A percentile compares a stretch with the other conserved stretches of the same genome.
phyloP scores from a whole-genome alignment of 2,888 invertebrate genomes.

The Parnassius mnemosyne region DNA sequence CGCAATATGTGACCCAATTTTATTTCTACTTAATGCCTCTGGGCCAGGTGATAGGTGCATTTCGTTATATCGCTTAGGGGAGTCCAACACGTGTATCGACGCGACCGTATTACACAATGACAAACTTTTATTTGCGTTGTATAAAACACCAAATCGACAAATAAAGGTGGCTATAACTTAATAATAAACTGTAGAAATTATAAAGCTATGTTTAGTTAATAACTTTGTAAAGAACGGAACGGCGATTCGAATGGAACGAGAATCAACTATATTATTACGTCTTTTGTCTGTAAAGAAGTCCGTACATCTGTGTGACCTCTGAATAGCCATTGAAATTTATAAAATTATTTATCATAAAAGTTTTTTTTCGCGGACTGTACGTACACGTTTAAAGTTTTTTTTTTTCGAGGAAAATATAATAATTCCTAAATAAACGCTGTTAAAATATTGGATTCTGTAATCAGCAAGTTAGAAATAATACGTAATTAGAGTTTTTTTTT shows the following conservation, averaged over 20 bases:
- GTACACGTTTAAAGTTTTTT: not conserved
- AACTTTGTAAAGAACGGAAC: slow-evolving; percentile 44
- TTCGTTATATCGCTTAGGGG: slow-evolving; percentile 48
- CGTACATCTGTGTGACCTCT: slow-evolving; percentile 60
- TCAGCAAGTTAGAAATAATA: too few species aligned
- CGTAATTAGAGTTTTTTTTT: too few species aligned
- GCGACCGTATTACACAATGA: slow-evolving; percentile 43
- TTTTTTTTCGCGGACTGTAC: slow-evolving; percentile 6
- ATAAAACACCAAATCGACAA: slow-evolving; percentile 2
- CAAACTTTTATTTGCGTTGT: slow-evolving; percentile 32
- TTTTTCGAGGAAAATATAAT: too few species aligned
- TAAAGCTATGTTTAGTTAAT: slow-evolving; percentile 8
- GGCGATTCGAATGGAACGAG: slow-evolving; percentile 60
- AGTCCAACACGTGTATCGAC: slow-evolving; percentile 59
- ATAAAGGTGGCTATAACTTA: slow-evolving; percentile 29
- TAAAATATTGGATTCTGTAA: too few species aligned
- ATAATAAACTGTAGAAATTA: slow-evolving; percentile 6
- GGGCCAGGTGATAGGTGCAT: slow-evolving; percentile 73
- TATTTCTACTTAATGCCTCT: slow-evolving; percentile 42
- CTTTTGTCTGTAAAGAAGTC: slow-evolving; percentile 63
- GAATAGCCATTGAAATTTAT: slow-evolving; percentile 44
- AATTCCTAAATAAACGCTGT: too few species aligned
- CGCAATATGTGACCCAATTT: slow-evolving; percentile 76
- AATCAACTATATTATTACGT: slow-evolving; percentile 53
- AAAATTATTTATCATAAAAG: slow-evolving; percentile 26